Base-by-base conservation (phyloP, 2,888 invertebrate genomes). In the Ferdinandea cuprea region DNA sequence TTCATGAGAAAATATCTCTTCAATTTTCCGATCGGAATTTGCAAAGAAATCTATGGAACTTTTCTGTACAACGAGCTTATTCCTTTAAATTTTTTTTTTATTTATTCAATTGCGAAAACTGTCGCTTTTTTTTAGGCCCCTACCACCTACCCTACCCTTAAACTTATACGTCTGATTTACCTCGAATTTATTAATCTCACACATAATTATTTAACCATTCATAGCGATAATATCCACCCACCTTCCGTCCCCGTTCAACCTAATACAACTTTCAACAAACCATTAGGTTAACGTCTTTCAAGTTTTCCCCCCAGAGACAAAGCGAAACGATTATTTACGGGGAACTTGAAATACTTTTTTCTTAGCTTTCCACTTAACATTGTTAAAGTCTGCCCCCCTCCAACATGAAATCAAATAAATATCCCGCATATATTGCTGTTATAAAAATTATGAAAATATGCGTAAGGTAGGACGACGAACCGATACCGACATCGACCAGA, bases 401-500 rank as follows among this genome's bases (percentile, higher is more conserved):
- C 3, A 21, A 40, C n/a, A n/a, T n/a, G n/a, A 44, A 68, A 46
- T 63, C 44, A 61, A 72, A 72, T 63, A 63, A 72, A 72, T 54
- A 25, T 19, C 32, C 9, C 48, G 40, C 48, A 17, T 63, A 25
- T 42, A 63, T 54, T 63, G 35, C 35, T 42, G 19, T 52, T 54
- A 54, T 61, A 40, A 32, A 32, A 42, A 50, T 50, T 61, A 32
- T 52, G 30, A 40, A 72, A 63, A 35, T 44, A 54, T 59, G 58
- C 46, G 32, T 63, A n/a, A n/a, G 25, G 19, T 11, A 9, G 5
- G 3, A 5, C 5, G 5, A 25, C 3, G 2, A 25, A 25, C n/a
- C n/a, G n/a, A 25, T 3, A 9, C 46, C 9, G 44, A 44, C 13
- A 2, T 11, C n/a, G n/a, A n/a, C n/a, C 9, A 52, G 42, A 56